These are phyloP conservation scores for Dicaeum eximium DNA, from an alignment of 2,113 vertebrate species.

Conservation along the genomic window DNA sequence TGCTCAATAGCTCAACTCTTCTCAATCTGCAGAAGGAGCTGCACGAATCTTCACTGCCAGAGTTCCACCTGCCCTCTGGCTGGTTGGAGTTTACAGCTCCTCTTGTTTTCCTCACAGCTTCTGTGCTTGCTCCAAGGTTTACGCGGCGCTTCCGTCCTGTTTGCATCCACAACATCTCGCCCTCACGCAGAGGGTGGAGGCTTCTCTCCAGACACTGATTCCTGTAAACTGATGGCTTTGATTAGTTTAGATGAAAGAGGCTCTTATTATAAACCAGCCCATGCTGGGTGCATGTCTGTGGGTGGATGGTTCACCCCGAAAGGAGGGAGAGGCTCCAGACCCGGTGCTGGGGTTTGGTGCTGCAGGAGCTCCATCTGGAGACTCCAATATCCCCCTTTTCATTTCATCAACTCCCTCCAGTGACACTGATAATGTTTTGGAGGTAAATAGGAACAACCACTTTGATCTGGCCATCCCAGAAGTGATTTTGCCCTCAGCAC, in stretches of 20 bases:
- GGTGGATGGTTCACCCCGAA: background rate
- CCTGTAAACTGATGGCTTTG: conserved; percentile 50
- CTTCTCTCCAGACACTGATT: background rate
- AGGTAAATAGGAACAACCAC: background rate
- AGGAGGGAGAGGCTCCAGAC: background rate
- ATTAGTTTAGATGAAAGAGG: conserved; percentile 55
- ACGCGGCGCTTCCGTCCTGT: background rate
- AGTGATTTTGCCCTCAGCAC: background rate
- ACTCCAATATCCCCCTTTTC: background rate
- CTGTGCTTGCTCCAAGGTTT: background rate
- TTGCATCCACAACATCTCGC: background rate
- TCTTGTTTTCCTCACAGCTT: conserved; percentile 38
- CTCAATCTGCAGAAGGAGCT: background rate
- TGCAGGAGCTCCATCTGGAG: conserved; percentile 25
- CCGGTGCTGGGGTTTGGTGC: background rate
- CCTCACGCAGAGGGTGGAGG: background rate
- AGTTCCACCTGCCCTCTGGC: conserved; percentile 30
- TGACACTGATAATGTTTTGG: background rate
- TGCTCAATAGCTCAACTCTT: background rate
- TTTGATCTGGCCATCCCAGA: background rate
- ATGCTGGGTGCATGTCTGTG: background rate
- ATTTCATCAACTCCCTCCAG: background rate
- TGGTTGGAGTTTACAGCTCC: conserved; percentile 26
- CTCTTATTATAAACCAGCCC: conserved; percentile 7
- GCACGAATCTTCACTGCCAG: background rate